Conservation (phyloP, 2,113 vertebrate species). For the Zosterops pallidus region DNA sequence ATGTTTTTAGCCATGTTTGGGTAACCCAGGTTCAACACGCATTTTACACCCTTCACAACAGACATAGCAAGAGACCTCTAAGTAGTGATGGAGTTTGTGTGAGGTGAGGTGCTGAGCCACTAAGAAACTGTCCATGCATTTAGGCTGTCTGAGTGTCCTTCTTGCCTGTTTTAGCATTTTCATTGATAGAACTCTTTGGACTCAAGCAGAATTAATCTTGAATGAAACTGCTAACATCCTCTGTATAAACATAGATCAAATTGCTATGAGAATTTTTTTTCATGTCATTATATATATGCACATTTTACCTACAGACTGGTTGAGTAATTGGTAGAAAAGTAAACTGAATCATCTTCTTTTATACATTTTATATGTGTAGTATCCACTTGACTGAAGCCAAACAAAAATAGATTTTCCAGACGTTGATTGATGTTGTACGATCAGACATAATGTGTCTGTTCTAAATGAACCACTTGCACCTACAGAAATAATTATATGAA, state of each 20-base stretch:
- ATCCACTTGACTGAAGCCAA: neutral
- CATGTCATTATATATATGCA: neutral
- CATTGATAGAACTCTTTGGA: neutral
- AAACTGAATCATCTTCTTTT: neutral
- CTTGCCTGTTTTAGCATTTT: neutral
- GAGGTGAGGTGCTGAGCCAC: neutral
- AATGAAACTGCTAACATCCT: neutral
- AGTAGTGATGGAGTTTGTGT: neutral
- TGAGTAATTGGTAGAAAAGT: neutral
- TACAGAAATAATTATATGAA: conserved; percentile 82
- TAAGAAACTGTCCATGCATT: neutral
- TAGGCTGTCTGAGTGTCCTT: neutral
- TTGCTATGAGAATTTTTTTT: neutral
- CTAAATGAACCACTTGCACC: conserved; percentile 67
- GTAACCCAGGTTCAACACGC: neutral
- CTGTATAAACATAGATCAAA: neutral
- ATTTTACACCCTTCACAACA: neutral
- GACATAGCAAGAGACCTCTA: neutral
- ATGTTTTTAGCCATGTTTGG: neutral
- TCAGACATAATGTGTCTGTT: conserved; percentile 50
- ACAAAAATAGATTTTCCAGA: conserved; percentile 46
- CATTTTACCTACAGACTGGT: neutral
- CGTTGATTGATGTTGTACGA: conserved; percentile 28
- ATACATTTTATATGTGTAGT: neutral
- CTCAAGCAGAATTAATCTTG: neutral